Percentiles rank a stretch among this genome's conserved stretches.
phyloP scores from a whole-genome alignment of 2,888 invertebrate genomes.

The Poecilobothrus nobilitatus region DNA sequence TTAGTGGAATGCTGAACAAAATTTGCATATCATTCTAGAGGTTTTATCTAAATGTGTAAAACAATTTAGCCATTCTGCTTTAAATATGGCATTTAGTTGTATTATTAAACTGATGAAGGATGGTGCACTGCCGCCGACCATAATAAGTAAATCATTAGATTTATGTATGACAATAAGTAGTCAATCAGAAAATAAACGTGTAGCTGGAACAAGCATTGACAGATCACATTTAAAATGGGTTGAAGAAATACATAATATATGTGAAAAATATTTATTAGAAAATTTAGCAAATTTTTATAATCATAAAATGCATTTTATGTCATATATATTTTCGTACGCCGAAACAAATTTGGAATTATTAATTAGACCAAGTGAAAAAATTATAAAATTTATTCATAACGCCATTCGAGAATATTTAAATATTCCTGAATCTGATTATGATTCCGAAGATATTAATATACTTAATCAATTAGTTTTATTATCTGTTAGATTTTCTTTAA shows the following conservation, averaged over 20 bases:
- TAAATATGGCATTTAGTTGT: slow-evolving; percentile 37
- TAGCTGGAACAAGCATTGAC: slow-evolving; percentile 9
- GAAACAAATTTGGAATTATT: slow-evolving; percentile 36
- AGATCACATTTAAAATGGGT: slow-evolving; percentile 29
- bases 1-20: slow-evolving; percentile 38
- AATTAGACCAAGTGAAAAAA: slow-evolving; percentile 26
- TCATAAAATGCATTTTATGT: slow-evolving; percentile 33
- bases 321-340: slow-evolving; percentile 35
- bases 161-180: slow-evolving; percentile 34
- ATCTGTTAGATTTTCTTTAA: slow-evolving; percentile 34
- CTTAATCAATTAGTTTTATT: slow-evolving; percentile 40
- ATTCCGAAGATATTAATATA: slow-evolving; percentile 37
- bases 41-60: slow-evolving; percentile 33
- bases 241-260: slow-evolving; percentile 29
- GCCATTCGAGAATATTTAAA: slow-evolving; percentile 33
- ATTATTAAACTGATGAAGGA: slow-evolving; percentile 31
- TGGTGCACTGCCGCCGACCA: slow-evolving; percentile 34
- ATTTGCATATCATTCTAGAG: slow-evolving; percentile 38
- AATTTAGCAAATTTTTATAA: slow-evolving; percentile 33
- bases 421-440: slow-evolving; percentile 31
- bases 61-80: slow-evolving; percentile 38
- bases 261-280: slow-evolving; percentile 28
- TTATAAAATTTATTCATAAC: slow-evolving; percentile 34
- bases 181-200: slow-evolving; percentile 27
- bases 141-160: slow-evolving; percentile 38